A percentile compares a stretch with the other conserved stretches of the same genome.
These are phyloP conservation scores for Lycorma delicatula DNA, from an alignment of 1,140 invertebrate species.

Conservation along the genomic window DNA sequence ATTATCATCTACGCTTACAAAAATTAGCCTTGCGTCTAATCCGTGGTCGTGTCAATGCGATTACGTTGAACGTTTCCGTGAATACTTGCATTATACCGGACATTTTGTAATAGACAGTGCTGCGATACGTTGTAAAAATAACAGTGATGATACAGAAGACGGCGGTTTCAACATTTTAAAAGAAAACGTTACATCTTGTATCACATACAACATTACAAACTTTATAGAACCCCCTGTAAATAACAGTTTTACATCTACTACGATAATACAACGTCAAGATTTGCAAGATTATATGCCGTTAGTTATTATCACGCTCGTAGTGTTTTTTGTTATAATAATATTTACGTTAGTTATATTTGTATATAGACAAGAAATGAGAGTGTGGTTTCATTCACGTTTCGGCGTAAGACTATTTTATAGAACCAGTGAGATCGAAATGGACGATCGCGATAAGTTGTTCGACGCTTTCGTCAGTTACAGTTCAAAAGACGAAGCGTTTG, in stretches of 20 bases:
- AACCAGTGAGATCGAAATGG: slow-evolving; percentile 58
- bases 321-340: slow-evolving; percentile 59
- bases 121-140: slow-evolving; percentile 52
- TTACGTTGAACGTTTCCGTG: slow-evolving; percentile 66
- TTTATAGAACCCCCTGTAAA: slow-evolving; percentile 44
- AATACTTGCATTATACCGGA: slow-evolving; percentile 58
- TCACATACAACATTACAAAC: slow-evolving; percentile 31
- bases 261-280: slow-evolving; percentile 57
- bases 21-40: slow-evolving; percentile 64
- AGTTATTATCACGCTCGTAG: slow-evolving; percentile 59
- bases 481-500: slow-evolving; percentile 86
- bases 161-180: slow-evolving; percentile 45
- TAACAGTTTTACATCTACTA: slow-evolving; percentile 58
- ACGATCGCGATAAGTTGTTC: slow-evolving; percentile 80
- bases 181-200: slow-evolving; percentile 31
- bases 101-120: slow-evolving; percentile 53
- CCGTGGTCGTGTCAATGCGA: slow-evolving; percentile 85
- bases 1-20: slow-evolving; percentile 52
- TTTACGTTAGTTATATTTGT: slow-evolving; percentile 64
- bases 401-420: slow-evolving; percentile 73
- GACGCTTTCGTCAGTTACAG: slow-evolving; percentile 92
- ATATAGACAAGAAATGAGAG: slow-evolving; percentile 77
- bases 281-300: slow-evolving; percentile 72
- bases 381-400: slow-evolving; percentile 84
- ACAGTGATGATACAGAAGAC: slow-evolving; percentile 45